These are phyloP conservation scores for Pocota personata DNA, from an alignment of 2,888 invertebrate genomes.

Conservation along the genomic window DNA sequence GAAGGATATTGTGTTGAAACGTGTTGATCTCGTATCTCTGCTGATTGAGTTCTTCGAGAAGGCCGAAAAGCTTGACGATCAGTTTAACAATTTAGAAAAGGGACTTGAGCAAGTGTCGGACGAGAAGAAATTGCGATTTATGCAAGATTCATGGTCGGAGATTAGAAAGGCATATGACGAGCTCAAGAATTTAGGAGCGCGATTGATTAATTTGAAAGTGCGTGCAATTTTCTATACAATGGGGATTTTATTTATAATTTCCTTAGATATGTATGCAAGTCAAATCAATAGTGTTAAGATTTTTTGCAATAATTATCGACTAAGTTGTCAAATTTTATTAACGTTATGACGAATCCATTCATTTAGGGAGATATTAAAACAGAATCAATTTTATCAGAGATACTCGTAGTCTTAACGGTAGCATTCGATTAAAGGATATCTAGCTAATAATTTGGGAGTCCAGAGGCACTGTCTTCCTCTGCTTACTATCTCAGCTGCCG, in stretches of 20 bases:
- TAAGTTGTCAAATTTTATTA: too few species aligned
- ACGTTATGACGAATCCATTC: too few species aligned
- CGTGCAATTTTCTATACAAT: slow-evolving; percentile 77
- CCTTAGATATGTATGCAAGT: not conserved
- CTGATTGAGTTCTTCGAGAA: slow-evolving; percentile 90
- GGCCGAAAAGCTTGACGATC: slow-evolving; percentile 86
- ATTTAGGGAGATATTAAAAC: too few species aligned
- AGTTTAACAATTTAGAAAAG: slow-evolving; percentile 87
- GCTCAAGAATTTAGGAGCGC: slow-evolving; percentile 87
- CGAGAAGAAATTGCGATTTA: slow-evolving; percentile 84
- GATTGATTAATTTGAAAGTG: slow-evolving; percentile 85
- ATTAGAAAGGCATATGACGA: slow-evolving; percentile 87
- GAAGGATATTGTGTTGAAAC: slow-evolving; percentile 85
- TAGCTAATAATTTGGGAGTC: too few species aligned
- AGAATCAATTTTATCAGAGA: too few species aligned
- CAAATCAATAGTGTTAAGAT: not conserved
- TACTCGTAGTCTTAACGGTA: too few species aligned
- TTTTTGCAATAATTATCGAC: not conserved
- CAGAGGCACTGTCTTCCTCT: too few species aligned
- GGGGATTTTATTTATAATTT: not conserved
- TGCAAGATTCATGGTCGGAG: slow-evolving; percentile 84
- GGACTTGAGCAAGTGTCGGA: slow-evolving; percentile 84
- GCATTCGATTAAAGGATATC: too few species aligned
- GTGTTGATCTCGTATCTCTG: slow-evolving; percentile 87
- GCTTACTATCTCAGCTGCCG: too few species aligned